Percentiles rank a stretch among this genome's conserved stretches.
These are phyloP conservation scores for Styela clava DNA, from an alignment of 23 tunicate species.

Conservation along the genomic window DNA sequence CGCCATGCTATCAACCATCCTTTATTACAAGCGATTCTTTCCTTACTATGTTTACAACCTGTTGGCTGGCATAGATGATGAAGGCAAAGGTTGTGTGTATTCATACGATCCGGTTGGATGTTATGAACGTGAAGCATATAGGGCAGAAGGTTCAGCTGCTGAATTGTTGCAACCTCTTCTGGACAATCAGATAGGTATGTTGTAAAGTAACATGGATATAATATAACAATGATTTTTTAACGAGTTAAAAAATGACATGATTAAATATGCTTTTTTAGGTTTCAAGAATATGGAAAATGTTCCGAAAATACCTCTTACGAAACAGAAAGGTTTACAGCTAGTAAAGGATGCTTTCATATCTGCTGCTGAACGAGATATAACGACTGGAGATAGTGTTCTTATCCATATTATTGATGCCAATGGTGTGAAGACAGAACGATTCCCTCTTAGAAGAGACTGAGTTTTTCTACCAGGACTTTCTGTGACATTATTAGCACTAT, in stretches of 20 bases:
- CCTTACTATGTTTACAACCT: constrained; percentile 97
- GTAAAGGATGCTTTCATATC: constrained; percentile 95
- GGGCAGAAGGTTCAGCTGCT: constrained; percentile 93
- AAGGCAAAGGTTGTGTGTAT: constrained; percentile 94
- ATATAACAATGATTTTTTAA: no score
- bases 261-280: constrained; percentile 9
- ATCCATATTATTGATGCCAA: constrained; percentile 63
- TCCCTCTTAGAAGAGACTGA: constrained; percentile 77
- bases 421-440: constrained; percentile 49
- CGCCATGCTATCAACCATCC: constrained; percentile 92
- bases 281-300: constrained; percentile 69
- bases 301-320: constrained; percentile 37
- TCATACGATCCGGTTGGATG: constrained; percentile 98
- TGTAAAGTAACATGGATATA: no score
- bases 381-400: constrained; percentile 90
- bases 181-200: constrained; percentile 82
- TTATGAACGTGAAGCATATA: constrained; percentile 79
- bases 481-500: no score
- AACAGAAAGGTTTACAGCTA: constrained; percentile 68
- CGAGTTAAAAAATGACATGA: no score
- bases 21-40: constrained; percentile 91
- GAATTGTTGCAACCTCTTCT: constrained; percentile 88
- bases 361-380: constrained; percentile 96
- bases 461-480: not conserved
- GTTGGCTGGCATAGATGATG: constrained; percentile 91